Percentiles rank a stretch among this genome's conserved stretches.
Evolutionary conservation across 2,888 invertebrate species (phyloP).

Genomic region (Acronicta psi): DNA sequence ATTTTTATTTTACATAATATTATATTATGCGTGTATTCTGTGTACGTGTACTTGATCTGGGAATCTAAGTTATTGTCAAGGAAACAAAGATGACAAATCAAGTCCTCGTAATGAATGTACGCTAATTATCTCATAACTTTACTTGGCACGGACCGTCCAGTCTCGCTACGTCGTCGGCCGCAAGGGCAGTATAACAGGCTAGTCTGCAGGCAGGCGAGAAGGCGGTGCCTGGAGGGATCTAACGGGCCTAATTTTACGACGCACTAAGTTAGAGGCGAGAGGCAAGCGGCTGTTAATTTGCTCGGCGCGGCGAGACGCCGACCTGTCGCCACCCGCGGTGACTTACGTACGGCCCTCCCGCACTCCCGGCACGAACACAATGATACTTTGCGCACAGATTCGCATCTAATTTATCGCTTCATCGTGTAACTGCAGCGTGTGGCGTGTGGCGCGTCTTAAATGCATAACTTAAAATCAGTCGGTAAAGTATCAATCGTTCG

Average conservation of each 20-base stretch:
- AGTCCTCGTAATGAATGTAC: neutral
- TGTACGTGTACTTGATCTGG: too few species aligned
- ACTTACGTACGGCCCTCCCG: constrained; percentile 70
- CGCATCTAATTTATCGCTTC: constrained; percentile 67
- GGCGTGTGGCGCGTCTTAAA: neutral
- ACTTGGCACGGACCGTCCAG: constrained; percentile 70
- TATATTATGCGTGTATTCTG: too few species aligned
- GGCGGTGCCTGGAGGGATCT: constrained; percentile 77
- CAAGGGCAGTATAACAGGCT: constrained; percentile 63
- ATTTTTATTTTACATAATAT: too few species aligned
- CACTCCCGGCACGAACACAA: constrained; percentile 42
- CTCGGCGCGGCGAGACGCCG: constrained; percentile 72
- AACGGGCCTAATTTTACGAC: constrained; percentile 87
- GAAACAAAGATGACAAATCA: too few species aligned
- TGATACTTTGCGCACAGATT: constrained; percentile 71
- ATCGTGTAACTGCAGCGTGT: constrained; percentile 7
- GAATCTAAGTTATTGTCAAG: too few species aligned
- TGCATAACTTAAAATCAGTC: neutral
- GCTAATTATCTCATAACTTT: constrained; percentile 60
- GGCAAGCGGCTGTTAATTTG: constrained; percentile 87
- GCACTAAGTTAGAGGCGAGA: constrained; percentile 86
- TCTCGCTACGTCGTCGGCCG: constrained; percentile 70
- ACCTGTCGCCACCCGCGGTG: constrained; percentile 86
- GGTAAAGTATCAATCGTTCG: too few species aligned
- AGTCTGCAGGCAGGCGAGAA: constrained; percentile 45